A percentile compares a stretch with the other conserved stretches of the same genome.
Evolutionary conservation across 2,888 invertebrate species (phyloP).

Genomic region (Neoscelio sp.): DNA sequence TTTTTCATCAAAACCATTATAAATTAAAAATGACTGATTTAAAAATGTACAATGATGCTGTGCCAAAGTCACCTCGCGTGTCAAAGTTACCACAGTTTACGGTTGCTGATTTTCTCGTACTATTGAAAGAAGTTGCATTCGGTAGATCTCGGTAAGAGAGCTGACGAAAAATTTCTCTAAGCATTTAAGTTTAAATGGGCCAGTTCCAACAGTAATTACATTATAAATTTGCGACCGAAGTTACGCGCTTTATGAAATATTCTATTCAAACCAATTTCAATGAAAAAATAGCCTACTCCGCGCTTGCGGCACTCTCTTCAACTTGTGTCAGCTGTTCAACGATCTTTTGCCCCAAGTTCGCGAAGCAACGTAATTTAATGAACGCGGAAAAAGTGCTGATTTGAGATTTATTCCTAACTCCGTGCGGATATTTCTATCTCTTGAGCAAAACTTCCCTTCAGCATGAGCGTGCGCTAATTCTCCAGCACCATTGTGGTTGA

Average conservation of each 20-base stretch:
- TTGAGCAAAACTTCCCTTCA: constrained; percentile 38
- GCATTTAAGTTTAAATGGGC: constrained; percentile 22
- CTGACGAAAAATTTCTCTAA: constrained; percentile 27
- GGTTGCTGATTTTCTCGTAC: too few species aligned
- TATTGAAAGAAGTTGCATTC: too few species aligned
- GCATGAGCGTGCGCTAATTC: constrained; percentile 44
- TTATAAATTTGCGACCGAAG: constrained; percentile 40
- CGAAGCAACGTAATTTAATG: constrained; percentile 62
- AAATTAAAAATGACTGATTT: too few species aligned
- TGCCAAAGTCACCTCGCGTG: too few species aligned
- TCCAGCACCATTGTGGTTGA: constrained; percentile 42
- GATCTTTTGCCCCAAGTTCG: constrained; percentile 48
- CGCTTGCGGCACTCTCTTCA: constrained; percentile 17
- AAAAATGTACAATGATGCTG: too few species aligned
- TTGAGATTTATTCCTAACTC: constrained; percentile 52
- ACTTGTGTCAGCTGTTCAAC: constrained; percentile 57
- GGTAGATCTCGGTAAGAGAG: constrained; percentile 19
- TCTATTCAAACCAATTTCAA: constrained; percentile 29
- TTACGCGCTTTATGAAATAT: constrained; percentile 41
- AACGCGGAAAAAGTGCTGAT: constrained; percentile 59
- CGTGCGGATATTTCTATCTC: constrained; percentile 53
- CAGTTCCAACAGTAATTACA: constrained; percentile 42
- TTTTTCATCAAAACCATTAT: too few species aligned
- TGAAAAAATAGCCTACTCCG: constrained; percentile 34
- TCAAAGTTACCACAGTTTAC: too few species aligned